Conservation (phyloP, 2,888 invertebrate species). For the Noctua pronuba region DNA sequence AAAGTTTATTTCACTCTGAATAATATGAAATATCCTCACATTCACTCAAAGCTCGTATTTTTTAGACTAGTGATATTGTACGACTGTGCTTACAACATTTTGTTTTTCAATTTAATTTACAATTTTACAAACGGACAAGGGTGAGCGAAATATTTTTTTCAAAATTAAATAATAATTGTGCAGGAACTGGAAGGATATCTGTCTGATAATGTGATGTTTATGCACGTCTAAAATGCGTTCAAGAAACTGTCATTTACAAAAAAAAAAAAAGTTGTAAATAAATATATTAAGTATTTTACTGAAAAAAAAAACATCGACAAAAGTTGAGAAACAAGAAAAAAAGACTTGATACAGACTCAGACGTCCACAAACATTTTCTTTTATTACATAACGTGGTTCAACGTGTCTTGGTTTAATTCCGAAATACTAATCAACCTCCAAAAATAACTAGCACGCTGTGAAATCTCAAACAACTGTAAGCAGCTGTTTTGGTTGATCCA, state of each 20-base stretch:
- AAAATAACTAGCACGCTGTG: not conserved
- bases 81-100: conserved; percentile 31
- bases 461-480: too few relatives aligned
- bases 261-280: not conserved
- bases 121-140: conserved; percentile 20
- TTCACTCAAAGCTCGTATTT: conserved; percentile 43
- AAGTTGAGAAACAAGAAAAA: not conserved
- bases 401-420: not conserved
- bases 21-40: conserved; percentile 15
- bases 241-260: not conserved
- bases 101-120: conserved; percentile 30
- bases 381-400: conserved; percentile 12
- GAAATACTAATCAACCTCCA: not conserved
- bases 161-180: conserved; percentile 8
- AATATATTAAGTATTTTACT: not conserved
- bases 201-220: conserved; percentile 1
- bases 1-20: not conserved
- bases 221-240: conserved; percentile 15
- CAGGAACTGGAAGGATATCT: conserved; percentile 28
- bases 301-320: not conserved
- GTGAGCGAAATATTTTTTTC: not conserved
- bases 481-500: not conserved
- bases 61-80: conserved; percentile 55
- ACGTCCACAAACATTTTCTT: conserved; percentile 20
- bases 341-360: conserved; percentile 3